Evolutionary conservation across 2,888 invertebrate genomes (phyloP).

Genomic region (Prosopocoilus inquinatus): DNA sequence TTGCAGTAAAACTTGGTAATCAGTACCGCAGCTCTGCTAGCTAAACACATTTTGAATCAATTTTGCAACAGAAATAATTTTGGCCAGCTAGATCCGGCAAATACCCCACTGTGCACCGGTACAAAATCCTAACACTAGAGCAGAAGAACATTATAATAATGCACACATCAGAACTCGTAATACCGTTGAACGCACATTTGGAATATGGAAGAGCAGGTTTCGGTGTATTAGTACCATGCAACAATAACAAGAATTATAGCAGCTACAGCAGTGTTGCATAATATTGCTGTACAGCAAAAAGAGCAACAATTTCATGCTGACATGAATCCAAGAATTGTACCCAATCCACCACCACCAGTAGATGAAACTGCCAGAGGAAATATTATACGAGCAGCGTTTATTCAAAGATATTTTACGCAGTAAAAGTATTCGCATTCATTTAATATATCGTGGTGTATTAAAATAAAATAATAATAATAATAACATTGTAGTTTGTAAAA

Average conservation of each 20-base stretch:
- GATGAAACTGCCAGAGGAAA: neutral
- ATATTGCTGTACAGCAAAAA: conserved; percentile 1
- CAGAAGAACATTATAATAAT: conserved; percentile 19
- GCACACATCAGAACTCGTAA: conserved; percentile 21
- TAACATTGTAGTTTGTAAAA: no score
- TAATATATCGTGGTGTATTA: no score
- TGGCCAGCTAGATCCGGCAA: no score
- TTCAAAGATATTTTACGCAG: neutral
- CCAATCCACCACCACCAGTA: conserved; percentile 1
- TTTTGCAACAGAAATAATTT: no score
- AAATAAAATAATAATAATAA: no score
- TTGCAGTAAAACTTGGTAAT: no score
- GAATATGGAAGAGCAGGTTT: conserved; percentile 23
- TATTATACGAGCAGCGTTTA: conserved; percentile 7
- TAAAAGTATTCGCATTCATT: no score
- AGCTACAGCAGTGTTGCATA: conserved; percentile 6
- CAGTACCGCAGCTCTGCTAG: no score
- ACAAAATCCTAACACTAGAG: conserved; percentile 11
- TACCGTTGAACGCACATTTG: conserved; percentile 21
- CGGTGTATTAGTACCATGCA: conserved; percentile 2
- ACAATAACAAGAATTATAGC: conserved; percentile 3
- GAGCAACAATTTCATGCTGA: neutral
- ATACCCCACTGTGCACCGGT: no score
- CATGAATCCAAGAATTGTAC: neutral
- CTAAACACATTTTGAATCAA: no score